Conservation (phyloP, 2,797 vertebrate species). For the Remorina albescens region DNA sequence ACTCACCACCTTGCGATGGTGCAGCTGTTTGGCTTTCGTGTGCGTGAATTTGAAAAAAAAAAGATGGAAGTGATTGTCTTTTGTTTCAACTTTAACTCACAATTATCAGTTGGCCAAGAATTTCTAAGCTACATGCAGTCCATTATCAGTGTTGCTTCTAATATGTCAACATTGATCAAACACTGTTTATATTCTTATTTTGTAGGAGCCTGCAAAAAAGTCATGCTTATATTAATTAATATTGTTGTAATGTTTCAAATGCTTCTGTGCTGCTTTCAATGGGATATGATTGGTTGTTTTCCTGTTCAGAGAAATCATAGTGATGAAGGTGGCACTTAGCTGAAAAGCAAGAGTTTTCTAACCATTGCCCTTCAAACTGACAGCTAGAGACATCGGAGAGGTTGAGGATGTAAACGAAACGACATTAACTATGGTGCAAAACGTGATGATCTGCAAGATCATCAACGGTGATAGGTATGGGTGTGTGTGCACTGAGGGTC, state of each 20-base stretch:
- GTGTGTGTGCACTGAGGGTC: not conserved
- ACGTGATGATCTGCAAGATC: constrained; percentile 12
- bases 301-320: constrained; percentile 2
- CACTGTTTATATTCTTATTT: constrained; percentile 33
- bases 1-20: not conserved
- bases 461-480: not conserved
- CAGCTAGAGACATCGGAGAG: not conserved
- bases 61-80: not conserved
- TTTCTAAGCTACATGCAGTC: not conserved
- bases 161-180: not conserved
- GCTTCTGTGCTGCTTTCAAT: constrained; percentile 28
- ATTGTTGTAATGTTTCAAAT: constrained; percentile 56
- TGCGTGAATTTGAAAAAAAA: not conserved
- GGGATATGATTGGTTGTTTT: constrained; percentile 34
- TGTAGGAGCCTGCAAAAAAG: constrained; percentile 33
- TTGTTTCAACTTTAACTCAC: not conserved
- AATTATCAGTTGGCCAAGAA: not conserved
- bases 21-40: not conserved
- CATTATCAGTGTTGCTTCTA: not conserved
- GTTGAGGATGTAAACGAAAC: constrained; percentile 9
- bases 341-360: not conserved
- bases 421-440: not conserved
- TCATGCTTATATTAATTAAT: no score
- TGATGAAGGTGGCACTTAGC: not conserved
- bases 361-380: constrained; percentile 13